Base-by-base conservation (phyloP, 2,888 invertebrate species). In the Pinctada fucata region DNA sequence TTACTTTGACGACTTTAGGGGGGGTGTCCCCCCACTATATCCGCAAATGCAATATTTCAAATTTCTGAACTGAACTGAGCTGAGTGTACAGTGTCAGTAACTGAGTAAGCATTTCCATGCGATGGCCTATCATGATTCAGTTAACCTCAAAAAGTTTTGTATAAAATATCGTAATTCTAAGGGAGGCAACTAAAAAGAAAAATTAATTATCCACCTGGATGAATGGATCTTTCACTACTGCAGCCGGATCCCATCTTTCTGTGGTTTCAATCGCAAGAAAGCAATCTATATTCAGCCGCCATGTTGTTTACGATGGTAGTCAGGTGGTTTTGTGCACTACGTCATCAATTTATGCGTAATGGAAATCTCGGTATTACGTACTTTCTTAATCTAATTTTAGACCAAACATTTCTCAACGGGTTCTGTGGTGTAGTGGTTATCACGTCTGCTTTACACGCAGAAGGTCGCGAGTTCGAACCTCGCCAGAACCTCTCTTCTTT, bases 221-320 rank as follows among this genome's bases (percentile, higher is more conserved):
- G 45, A 71, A 47, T 47, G 13, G 72, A 72, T 71, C 47, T 45
- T 45, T 72, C 79, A 16, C 75, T 76, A 73, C 81, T 81, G 64
- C 79, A 81, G 3, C 79, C 81, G 64, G 74, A 58, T n/a, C 81
- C 81, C 81, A 81, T 81, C 16, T 31, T 79, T 58, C 45, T 31
- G 51, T 50, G n/a, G 2, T 10, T 49, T 66, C 52, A 31, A 31
- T 31, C 31, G 31, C 31, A 4, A 47, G 47, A 5, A 47, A 52
- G 16, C 48, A 70, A 48, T 31, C 48, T 10, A 13, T 58, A 58
- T 58, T 58, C 6, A 10, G 6, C 69, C 74, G 77, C 82, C 79
- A 81, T 79, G 66, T 76, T 82, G 82, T 82, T 82, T 79, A 82
- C 72, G 31, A 68, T 67, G 51, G 70, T 70, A 65, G 66, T 50